These are phyloP conservation scores for Nysson spinosus DNA, from an alignment of 2,888 invertebrate genomes.

Conservation along the genomic window DNA sequence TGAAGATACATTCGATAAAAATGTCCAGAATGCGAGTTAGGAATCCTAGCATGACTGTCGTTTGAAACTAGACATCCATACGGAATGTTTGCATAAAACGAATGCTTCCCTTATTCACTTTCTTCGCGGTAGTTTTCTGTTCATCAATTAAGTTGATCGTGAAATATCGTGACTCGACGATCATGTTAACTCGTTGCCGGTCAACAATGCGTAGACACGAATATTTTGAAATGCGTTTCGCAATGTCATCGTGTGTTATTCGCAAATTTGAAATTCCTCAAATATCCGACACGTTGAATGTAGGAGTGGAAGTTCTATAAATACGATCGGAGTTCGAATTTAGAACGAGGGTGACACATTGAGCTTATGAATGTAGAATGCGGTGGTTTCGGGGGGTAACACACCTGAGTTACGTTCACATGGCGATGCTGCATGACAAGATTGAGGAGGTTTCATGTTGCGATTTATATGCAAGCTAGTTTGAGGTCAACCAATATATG, in stretches of 20 bases:
- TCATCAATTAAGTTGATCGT: constrained; percentile 61
- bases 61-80: constrained; percentile 5
- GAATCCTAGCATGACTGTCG: neutral
- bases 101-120: constrained; percentile 14
- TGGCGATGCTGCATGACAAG: constrained; percentile 67
- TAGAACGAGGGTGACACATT: constrained; percentile 41
- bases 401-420: constrained; percentile 67
- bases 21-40: constrained; percentile 42
- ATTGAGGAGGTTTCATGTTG: constrained; percentile 68
- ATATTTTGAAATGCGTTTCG: too few relatives aligned
- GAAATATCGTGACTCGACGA: constrained; percentile 64
- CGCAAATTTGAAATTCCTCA: neutral
- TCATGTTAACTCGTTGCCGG: too few relatives aligned
- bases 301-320: constrained; percentile 10
- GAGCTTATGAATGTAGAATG: constrained; percentile 65
- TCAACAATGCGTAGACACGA: too few relatives aligned
- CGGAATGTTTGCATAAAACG: constrained; percentile 14
- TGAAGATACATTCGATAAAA: constrained; percentile 40
- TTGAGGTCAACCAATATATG: constrained; percentile 69
- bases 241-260: constrained; percentile 32
- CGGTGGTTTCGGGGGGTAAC: constrained; percentile 60
- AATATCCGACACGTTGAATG: neutral
- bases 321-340: constrained; percentile 18
- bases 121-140: constrained; percentile 36
- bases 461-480: constrained; percentile 66